Conservation (phyloP, 2,797 vertebrate species). For the Staurois parvus region DNA sequence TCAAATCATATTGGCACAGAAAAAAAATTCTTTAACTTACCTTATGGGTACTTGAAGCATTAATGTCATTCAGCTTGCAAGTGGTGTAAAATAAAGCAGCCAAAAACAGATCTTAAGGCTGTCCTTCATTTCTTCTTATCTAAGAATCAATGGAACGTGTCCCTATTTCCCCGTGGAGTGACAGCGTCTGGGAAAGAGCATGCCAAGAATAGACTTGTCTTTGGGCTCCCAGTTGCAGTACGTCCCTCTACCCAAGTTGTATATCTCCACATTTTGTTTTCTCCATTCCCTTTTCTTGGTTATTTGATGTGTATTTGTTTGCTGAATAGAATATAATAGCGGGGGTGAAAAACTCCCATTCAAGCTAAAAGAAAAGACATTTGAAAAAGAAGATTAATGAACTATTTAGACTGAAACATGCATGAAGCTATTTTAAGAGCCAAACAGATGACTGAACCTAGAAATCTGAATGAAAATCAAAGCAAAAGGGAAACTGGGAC, state of each 20-base stretch:
- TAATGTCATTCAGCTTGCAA: neutral
- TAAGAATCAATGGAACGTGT: neutral
- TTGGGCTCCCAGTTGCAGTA: neutral
- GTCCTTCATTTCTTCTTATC: neutral
- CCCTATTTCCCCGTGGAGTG: neutral
- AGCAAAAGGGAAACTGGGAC: constrained; percentile 46
- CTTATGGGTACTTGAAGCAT: neutral
- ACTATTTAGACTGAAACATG: constrained; percentile 54
- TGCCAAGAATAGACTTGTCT: neutral
- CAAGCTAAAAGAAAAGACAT: constrained; percentile 60
- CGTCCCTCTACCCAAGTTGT: neutral
- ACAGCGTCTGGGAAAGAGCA: neutral
- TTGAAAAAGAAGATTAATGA: constrained; percentile 58
- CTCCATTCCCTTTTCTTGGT: constrained; percentile 31
- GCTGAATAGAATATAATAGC: constrained; percentile 61
- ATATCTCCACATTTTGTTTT: constrained; percentile 40
- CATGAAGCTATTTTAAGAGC: constrained; percentile 53
- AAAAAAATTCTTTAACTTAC: neutral
- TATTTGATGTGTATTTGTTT: constrained; percentile 48
- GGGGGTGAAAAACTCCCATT: constrained; percentile 50
- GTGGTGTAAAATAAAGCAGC: neutral
- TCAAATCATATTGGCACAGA: neutral
- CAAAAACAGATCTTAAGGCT: neutral
- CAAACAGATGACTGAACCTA: constrained; percentile 56
- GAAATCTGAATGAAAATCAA: constrained; percentile 53